These are phyloP conservation scores for Pseudomugil tenellus DNA, from an alignment of 2,797 vertebrate genomes.

Conservation along the genomic window DNA sequence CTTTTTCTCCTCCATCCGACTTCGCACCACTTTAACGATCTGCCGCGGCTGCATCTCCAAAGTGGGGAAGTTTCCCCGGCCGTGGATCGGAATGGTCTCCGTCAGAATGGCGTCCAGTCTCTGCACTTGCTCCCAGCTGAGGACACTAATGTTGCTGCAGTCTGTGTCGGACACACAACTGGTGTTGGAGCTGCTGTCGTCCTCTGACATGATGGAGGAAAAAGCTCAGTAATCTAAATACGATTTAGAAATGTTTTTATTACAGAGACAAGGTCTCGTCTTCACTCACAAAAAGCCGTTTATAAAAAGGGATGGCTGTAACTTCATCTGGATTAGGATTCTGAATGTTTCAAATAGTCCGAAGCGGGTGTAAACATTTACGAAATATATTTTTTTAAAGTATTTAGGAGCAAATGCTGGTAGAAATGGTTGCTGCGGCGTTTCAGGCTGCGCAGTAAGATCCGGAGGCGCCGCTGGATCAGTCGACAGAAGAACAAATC, in stretches of 20 bases:
- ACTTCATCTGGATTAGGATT: constrained; percentile 39
- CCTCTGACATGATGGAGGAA: constrained; percentile 88
- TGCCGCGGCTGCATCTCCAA: constrained; percentile 94
- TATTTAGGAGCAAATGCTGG: constrained; percentile 14
- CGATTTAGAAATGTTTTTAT: constrained; percentile 1
- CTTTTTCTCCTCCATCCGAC: constrained; percentile 90
- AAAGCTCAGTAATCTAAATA: constrained; percentile 20
- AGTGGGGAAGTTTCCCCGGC: constrained; percentile 98
- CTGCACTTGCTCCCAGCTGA: constrained; percentile 98
- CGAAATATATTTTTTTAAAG: constrained; percentile 9
- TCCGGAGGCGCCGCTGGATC: too few species aligned
- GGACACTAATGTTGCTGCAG: constrained; percentile 88
- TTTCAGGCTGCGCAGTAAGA: constrained; percentile 35
- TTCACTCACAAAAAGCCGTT: constrained; percentile 58
- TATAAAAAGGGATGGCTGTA: not conserved
- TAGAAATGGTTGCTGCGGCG: constrained; percentile 4
- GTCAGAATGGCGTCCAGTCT: constrained; percentile 94
- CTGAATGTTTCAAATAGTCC: constrained; percentile 8
- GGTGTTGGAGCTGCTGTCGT: constrained; percentile 77
- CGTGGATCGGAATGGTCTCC: constrained; percentile 98
- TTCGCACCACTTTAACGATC: constrained; percentile 95
- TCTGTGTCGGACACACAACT: constrained; percentile 60
- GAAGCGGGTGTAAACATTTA: constrained; percentile 8
- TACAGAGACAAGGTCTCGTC: constrained; percentile 14
- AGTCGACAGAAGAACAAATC: constrained; percentile 31